Percentiles rank a stretch among this genome's conserved stretches.
Conservation (phyloP, 2,888 invertebrate species). For the Parascotia fuliginaria region DNA sequence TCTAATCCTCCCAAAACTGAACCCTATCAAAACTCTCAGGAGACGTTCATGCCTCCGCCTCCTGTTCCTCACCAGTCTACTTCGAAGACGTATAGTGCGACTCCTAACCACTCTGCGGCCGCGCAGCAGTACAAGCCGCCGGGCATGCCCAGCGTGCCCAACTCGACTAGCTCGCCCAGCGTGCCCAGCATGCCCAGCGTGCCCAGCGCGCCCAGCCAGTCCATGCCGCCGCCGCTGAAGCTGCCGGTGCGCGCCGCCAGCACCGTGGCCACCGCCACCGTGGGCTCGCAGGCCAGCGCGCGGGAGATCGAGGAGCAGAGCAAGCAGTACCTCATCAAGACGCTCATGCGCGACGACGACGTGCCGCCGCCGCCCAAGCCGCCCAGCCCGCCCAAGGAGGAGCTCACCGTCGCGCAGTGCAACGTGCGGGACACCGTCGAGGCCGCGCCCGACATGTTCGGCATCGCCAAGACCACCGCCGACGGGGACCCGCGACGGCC, state of each 20-base stretch:
- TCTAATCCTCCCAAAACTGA: constrained; percentile 40
- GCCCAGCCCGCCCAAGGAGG: constrained; percentile 84
- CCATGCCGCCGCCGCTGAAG: constrained; percentile 74
- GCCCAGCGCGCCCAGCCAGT: constrained; percentile 23
- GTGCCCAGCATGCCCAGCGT: constrained; percentile 13
- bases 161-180: constrained; percentile 12
- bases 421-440: constrained; percentile 66
- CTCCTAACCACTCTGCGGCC: constrained; percentile 22
- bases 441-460: constrained; percentile 85
- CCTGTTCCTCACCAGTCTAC: constrained; percentile 66
- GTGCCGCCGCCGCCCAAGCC: constrained; percentile 88
- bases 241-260: constrained; percentile 62
- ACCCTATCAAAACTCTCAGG: constrained; percentile 46
- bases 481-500: constrained; percentile 55
- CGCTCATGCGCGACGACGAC: constrained; percentile 94
- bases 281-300: constrained; percentile 79
- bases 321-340: constrained; percentile 95
- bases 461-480: constrained; percentile 68
- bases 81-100: constrained; percentile 46
- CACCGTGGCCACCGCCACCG: constrained; percentile 74
- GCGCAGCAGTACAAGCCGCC: constrained; percentile 23
- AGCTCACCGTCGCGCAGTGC: constrained; percentile 78
- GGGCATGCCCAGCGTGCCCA: background rate
- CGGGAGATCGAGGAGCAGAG: constrained; percentile 88
- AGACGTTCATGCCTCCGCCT: constrained; percentile 71